Conservation (phyloP, 2,888 invertebrate genomes). For the Aproaerema taeniolella region DNA sequence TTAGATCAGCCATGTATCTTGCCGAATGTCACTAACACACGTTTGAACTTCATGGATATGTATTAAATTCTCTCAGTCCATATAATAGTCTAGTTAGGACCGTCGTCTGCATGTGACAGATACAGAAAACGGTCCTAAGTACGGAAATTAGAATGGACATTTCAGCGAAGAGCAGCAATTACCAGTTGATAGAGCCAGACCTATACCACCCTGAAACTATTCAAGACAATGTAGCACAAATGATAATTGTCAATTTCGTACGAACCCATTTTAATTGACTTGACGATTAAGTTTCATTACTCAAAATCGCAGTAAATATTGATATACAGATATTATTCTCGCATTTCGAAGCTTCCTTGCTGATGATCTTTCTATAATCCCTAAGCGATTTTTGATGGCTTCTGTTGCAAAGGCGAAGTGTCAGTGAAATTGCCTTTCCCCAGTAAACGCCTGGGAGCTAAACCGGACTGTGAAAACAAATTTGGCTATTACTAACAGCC, state of each 20-base stretch:
- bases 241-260: constrained; percentile 41
- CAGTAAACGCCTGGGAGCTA: too few relatives aligned
- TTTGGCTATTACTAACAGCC: constrained; percentile 2
- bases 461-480: neutral
- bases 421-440: too few relatives aligned
- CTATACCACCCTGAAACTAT: constrained; percentile 27
- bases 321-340: constrained; percentile 39
- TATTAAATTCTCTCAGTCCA: too few relatives aligned
- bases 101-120: neutral
- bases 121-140: neutral
- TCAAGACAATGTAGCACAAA: constrained; percentile 34
- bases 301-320: constrained; percentile 45
- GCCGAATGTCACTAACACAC: too few relatives aligned
- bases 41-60: too few relatives aligned
- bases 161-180: constrained; percentile 21
- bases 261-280: constrained; percentile 40
- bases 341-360: constrained; percentile 33
- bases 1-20: too few relatives aligned
- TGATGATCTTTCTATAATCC: constrained; percentile 44
- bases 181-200: constrained; percentile 21
- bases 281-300: constrained; percentile 47
- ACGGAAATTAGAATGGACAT: constrained; percentile 13
- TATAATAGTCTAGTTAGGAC: too few relatives aligned
- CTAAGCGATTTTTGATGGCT: constrained; percentile 63
- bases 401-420: constrained; percentile 22